Conservation (phyloP, 2,888 invertebrate species). For the Leptinotarsa rubiginosa region DNA sequence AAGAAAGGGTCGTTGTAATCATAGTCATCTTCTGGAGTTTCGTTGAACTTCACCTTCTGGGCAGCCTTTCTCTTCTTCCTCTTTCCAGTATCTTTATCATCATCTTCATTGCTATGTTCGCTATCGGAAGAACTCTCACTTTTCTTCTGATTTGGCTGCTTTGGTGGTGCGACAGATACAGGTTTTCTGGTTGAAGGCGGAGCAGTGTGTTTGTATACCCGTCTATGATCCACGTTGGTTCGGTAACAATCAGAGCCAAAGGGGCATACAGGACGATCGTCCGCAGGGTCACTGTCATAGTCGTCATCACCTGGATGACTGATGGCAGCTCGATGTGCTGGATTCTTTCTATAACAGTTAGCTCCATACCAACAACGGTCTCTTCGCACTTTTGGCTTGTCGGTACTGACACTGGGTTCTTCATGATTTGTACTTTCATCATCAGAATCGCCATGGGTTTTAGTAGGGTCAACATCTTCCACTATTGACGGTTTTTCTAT, state of each 20-base stretch:
- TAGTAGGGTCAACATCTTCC: not conserved
- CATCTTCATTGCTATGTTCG: not conserved
- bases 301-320: conserved; percentile 76
- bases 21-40: conserved; percentile 45
- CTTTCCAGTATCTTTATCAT: not conserved
- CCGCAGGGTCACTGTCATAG: conserved; percentile 66
- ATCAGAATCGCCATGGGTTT: conserved; percentile 16
- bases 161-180: not conserved
- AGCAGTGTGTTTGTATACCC: conserved; percentile 66
- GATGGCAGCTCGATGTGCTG: conserved; percentile 71
- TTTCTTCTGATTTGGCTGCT: not conserved
- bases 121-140: not conserved
- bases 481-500: not conserved
- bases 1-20: conserved; percentile 49
- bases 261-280: conserved; percentile 69
- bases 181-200: conserved; percentile 51
- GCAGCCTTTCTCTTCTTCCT: conserved; percentile 31
- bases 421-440: conserved; percentile 20
- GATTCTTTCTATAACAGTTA: conserved; percentile 75
- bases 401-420: conserved; percentile 25
- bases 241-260: conserved; percentile 72
- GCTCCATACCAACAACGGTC: conserved; percentile 75
- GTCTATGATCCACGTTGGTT: conserved; percentile 71
- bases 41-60: conserved; percentile 31
- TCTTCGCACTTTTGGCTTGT: conserved; percentile 52